Evolutionary conservation across 2,888 invertebrate genomes (phyloP).

Genomic region (Morpho helenor): DNA sequence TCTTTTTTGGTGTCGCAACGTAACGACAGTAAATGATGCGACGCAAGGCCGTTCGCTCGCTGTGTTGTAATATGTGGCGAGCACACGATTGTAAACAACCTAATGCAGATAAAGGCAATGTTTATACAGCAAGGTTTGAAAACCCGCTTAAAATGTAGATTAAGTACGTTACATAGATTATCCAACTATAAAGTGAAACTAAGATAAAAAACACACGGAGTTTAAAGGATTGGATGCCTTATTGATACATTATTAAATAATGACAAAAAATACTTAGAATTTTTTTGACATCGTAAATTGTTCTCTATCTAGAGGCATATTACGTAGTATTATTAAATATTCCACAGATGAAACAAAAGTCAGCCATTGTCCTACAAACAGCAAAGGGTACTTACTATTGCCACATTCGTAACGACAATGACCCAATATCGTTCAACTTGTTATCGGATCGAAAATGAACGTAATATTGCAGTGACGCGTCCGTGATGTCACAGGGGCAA

Average conservation of each 20-base stretch:
- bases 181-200: too few relatives aligned
- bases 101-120: background rate
- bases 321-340: too few relatives aligned
- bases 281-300: too few relatives aligned
- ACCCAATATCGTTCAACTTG: constrained; percentile 44
- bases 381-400: constrained; percentile 3
- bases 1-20: constrained; percentile 16
- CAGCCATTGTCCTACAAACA: background rate
- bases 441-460: constrained; percentile 32
- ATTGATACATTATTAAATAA: too few relatives aligned
- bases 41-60: constrained; percentile 14
- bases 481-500: constrained; percentile 31
- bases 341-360: too few relatives aligned
- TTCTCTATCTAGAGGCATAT: too few relatives aligned
- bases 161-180: too few relatives aligned
- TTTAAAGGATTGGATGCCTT: too few relatives aligned
- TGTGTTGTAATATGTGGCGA: constrained; percentile 6
- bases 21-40: constrained; percentile 12
- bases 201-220: too few relatives aligned
- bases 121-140: background rate
- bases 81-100: constrained; percentile 10
- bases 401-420: constrained; percentile 35
- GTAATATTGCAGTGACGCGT: constrained; percentile 29
- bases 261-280: too few relatives aligned
- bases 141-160: too few relatives aligned